These are phyloP conservation scores for Perca fluviatilis DNA, from an alignment of 2,113 vertebrate genomes.

Conservation along the genomic window DNA sequence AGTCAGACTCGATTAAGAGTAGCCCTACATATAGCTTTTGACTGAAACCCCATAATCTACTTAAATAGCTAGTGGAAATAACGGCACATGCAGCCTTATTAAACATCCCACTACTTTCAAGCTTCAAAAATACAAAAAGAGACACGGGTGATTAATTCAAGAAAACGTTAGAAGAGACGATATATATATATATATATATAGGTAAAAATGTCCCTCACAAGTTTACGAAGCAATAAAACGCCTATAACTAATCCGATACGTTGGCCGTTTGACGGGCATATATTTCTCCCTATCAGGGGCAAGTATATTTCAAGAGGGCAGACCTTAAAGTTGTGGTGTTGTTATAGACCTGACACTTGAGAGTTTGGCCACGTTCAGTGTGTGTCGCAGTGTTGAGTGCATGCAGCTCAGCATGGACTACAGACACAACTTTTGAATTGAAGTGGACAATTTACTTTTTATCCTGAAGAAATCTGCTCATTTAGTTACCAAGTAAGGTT, in stretches of 20 bases:
- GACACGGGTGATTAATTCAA: fast-evolving
- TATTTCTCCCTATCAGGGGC: not conserved
- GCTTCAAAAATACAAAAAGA: not conserved
- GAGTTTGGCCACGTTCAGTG: conserved; percentile 7
- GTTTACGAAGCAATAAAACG: no score
- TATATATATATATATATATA: not conserved
- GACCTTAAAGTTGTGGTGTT: conserved; percentile 32
- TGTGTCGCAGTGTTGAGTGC: not conserved
- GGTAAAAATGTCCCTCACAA: not conserved
- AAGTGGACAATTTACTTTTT: not conserved
- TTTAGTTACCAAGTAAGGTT: conserved; percentile 28
- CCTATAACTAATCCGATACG: conserved; percentile 26
- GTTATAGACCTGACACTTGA: conserved; percentile 30
- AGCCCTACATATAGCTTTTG: conserved; percentile 2
- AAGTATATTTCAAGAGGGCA: conserved; percentile 51
- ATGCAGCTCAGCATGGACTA: conserved; percentile 29
- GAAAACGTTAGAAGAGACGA: not conserved
- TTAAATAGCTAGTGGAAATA: conserved; percentile 37
- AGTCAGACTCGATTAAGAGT: conserved; percentile 32
- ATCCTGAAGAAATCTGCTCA: conserved; percentile 4
- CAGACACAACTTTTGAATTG: conserved; percentile 21
- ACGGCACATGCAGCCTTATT: not conserved
- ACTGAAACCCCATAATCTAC: conserved; percentile 49
- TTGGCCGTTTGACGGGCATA: conserved; percentile 10
- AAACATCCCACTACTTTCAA: no score